Evolutionary conservation across 2,888 invertebrate genomes (phyloP).

Genomic region (Horisme vitalbata): DNA sequence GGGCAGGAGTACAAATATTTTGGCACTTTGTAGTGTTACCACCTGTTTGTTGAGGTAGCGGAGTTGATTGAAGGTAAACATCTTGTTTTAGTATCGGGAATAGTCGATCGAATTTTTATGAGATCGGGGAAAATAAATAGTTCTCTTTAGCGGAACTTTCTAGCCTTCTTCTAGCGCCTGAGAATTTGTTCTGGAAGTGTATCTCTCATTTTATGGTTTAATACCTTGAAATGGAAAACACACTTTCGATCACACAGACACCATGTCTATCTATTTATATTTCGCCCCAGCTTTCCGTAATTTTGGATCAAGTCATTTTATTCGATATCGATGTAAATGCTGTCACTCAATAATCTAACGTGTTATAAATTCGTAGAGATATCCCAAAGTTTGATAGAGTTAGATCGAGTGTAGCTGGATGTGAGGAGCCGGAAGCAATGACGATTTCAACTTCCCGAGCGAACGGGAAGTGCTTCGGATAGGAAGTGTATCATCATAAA

Average conservation of each 20-base stretch:
- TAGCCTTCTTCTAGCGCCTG: too few species aligned
- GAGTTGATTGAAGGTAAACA: slow-evolving; percentile 26
- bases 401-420: background rate
- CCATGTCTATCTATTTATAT: too few species aligned
- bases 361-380: background rate
- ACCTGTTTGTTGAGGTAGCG: slow-evolving; percentile 23
- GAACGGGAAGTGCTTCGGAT: slow-evolving; percentile 3
- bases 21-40: slow-evolving; percentile 22
- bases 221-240: too few species aligned
- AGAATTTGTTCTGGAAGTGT: too few species aligned
- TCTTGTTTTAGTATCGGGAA: slow-evolving; percentile 13
- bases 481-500: slow-evolving; percentile 8
- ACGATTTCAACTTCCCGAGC: slow-evolving; percentile 10
- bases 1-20: too few species aligned
- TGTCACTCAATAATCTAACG: too few species aligned
- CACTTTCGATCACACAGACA: too few species aligned
- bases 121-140: background rate
- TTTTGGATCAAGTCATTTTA: too few species aligned
- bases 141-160: too few species aligned
- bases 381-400: slow-evolving; percentile 7
- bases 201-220: too few species aligned
- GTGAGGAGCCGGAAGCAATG: slow-evolving; percentile 5
- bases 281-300: too few species aligned
- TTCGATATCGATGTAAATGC: too few species aligned
- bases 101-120: slow-evolving; percentile 6